These are phyloP conservation scores for Mormyrus lacerda DNA, from an alignment of 2,113 vertebrate genomes.

Conservation along the genomic window DNA sequence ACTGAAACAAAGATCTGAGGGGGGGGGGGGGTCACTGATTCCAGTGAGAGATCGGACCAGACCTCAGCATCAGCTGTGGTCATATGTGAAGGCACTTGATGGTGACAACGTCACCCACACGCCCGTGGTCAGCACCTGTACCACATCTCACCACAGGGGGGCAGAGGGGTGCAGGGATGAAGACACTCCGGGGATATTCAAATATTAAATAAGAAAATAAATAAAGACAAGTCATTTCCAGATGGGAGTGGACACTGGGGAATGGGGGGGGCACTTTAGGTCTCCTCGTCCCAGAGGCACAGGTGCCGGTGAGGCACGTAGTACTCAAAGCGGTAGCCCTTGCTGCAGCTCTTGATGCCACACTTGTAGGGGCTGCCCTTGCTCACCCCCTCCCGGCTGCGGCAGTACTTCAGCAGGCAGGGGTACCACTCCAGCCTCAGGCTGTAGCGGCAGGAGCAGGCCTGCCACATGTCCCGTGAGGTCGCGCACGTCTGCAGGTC, in stretches of 20 bases:
- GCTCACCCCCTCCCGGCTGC: slow-evolving; percentile 66
- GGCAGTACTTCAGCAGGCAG: slow-evolving; percentile 91
- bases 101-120: not conserved
- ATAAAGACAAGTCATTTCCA: not conserved
- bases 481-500: slow-evolving; percentile 65
- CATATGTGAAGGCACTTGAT: not conserved
- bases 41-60: not conserved
- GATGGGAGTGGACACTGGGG: too few relatives aligned
- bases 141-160: not conserved
- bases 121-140: not conserved
- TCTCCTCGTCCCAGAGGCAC: slow-evolving; percentile 90
- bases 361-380: slow-evolving; percentile 84
- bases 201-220: slow-evolving; percentile 6
- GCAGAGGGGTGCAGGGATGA: not conserved
- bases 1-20: not conserved
- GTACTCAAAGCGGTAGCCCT: slow-evolving; percentile 82
- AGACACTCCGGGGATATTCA: not conserved
- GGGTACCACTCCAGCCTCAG: slow-evolving; percentile 94
- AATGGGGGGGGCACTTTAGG: slow-evolving; percentile 49
- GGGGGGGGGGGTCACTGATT: not conserved
- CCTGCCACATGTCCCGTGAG: slow-evolving; percentile 68
- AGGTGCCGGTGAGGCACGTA: slow-evolving; percentile 83
- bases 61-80: not conserved
- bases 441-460: slow-evolving; percentile 78
- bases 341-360: slow-evolving; percentile 95